Evolutionary conservation across 2,888 invertebrate genomes (phyloP).

Genomic region (Nesidiocoris tenuis): DNA sequence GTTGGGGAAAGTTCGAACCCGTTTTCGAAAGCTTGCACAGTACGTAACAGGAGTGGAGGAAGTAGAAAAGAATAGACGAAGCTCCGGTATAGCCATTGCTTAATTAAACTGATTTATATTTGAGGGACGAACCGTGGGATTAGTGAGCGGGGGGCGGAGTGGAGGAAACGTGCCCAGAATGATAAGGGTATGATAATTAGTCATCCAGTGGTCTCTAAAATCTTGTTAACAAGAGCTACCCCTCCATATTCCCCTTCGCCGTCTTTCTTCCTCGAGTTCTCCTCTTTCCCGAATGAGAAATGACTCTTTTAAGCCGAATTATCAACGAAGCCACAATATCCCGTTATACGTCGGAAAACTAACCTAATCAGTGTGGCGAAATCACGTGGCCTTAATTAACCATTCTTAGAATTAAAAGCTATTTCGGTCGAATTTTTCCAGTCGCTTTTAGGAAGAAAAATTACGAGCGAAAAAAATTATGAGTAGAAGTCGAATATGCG

Average conservation of each 20-base stretch:
- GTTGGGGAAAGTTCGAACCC: no score
- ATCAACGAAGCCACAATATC: background rate
- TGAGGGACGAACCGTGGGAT: constrained; percentile 19
- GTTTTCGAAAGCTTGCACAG: no score
- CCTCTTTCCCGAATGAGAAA: background rate
- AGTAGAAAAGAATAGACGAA: background rate
- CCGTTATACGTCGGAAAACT: no score
- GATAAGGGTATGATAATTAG: constrained; percentile 42
- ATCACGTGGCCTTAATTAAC: no score
- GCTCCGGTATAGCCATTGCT: background rate
- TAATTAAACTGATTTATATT: constrained; percentile 41
- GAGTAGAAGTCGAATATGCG: no score
- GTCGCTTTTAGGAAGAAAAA: no score
- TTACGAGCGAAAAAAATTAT: no score
- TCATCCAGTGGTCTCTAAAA: constrained; percentile 43
- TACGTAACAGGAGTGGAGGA: no score
- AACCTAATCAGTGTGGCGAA: no score
- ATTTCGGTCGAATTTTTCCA: no score
- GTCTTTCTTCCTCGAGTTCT: background rate
- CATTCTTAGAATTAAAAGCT: no score
- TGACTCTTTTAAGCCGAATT: constrained; percentile 15
- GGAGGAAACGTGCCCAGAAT: constrained; percentile 36
- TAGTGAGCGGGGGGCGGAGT: background rate
- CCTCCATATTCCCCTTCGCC: background rate
- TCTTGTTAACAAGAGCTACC: constrained; percentile 34